A percentile compares a stretch with the other conserved stretches of the same genome.
Conservation (phyloP, 2,888 invertebrate genomes). For the Mesochorus sp. region DNA sequence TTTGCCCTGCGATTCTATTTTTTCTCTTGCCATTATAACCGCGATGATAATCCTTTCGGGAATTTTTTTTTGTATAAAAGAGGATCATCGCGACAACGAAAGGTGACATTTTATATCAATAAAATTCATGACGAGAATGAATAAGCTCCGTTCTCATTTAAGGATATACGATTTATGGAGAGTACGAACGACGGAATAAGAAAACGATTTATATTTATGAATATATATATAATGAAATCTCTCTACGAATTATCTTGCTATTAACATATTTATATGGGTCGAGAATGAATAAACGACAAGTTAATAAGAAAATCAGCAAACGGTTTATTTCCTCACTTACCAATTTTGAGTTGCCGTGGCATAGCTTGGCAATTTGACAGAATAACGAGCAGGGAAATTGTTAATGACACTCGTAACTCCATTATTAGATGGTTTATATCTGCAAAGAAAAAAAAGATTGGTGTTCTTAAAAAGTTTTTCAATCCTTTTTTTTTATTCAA, state of each 20-base stretch:
- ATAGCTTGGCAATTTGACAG: slow-evolving; percentile 31
- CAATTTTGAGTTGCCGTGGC: slow-evolving; percentile 60
- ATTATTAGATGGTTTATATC: slow-evolving; percentile 24
- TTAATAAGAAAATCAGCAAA: not conserved
- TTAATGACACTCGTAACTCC: slow-evolving; percentile 24
- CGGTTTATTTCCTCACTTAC: slow-evolving; percentile 39
- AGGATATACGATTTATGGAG: slow-evolving; percentile 21
- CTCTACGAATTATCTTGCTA: slow-evolving; percentile 16
- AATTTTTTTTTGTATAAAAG: slow-evolving; percentile 38
- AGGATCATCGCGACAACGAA: slow-evolving; percentile 39
- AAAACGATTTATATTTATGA: slow-evolving; percentile 24
- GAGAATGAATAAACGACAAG: slow-evolving; percentile 20
- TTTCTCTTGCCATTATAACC: slow-evolving; percentile 20
- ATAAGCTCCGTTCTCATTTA: slow-evolving; percentile 20
- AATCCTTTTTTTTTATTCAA: not conserved
- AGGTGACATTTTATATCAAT: slow-evolving; percentile 58
- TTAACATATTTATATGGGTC: slow-evolving; percentile 55
- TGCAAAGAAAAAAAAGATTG: slow-evolving; percentile 34
- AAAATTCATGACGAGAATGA: slow-evolving; percentile 27
- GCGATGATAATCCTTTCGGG: slow-evolving; percentile 52
- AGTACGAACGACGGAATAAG: slow-evolving; percentile 12
- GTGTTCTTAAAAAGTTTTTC: not conserved
- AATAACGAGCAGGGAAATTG: slow-evolving; percentile 27
- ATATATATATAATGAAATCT: slow-evolving; percentile 1
- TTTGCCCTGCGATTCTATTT: slow-evolving; percentile 1